A percentile compares a stretch with the other conserved stretches of the same genome.
Conservation (phyloP, 2,888 invertebrate species). For the Lithosia quadra region DNA sequence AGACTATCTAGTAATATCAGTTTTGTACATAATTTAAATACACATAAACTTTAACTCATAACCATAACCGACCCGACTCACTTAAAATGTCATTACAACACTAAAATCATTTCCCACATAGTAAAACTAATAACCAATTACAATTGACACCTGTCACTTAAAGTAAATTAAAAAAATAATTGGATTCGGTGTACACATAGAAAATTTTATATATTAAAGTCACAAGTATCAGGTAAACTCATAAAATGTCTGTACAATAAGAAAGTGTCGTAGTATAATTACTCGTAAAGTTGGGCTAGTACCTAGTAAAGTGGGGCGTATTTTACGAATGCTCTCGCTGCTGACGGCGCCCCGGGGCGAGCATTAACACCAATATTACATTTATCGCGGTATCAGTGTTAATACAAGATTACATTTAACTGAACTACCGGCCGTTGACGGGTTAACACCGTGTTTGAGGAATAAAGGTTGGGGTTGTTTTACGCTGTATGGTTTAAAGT, state of each 20-base stretch:
- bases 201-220: constrained; percentile 26
- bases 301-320: constrained; percentile 33
- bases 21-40: neutral
- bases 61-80: neutral
- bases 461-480: constrained; percentile 24
- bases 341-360: constrained; percentile 58
- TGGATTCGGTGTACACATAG: constrained; percentile 40
- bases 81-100: constrained; percentile 37
- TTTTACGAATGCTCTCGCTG: constrained; percentile 39
- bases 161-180: constrained; percentile 56
- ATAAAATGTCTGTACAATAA: constrained; percentile 43
- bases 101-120: constrained; percentile 32
- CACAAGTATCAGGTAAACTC: constrained; percentile 33
- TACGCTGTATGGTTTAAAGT: neutral
- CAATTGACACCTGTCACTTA: constrained; percentile 48
- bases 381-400: constrained; percentile 50
- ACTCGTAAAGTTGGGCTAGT: constrained; percentile 15
- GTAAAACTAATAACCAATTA: constrained; percentile 26
- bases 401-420: constrained; percentile 45
- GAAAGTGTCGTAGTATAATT: constrained; percentile 24
- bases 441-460: constrained; percentile 41
- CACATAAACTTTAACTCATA: neutral
- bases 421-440: constrained; percentile 43
- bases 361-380: constrained; percentile 56
- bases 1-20: neutral